These are phyloP conservation scores for Hypsibius dujardini DNA, from an alignment of 1,140 invertebrate genomes.

Conservation along the genomic window DNA sequence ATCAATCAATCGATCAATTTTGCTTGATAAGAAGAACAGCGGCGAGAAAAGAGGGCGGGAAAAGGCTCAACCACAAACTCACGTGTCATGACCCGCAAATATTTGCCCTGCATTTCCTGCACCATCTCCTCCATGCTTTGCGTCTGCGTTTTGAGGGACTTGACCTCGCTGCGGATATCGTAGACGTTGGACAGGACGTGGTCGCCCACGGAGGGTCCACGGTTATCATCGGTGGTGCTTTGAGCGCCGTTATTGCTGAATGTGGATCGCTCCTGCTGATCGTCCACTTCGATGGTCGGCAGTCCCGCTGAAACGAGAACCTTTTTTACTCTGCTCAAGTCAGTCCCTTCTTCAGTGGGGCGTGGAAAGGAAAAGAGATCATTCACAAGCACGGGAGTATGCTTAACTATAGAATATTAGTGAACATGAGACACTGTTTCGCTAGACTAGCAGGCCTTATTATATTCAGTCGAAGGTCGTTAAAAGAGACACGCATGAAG, in stretches of 20 bases:
- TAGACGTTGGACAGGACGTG: background rate
- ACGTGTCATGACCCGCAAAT: conserved; percentile 12
- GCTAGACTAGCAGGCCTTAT: no score
- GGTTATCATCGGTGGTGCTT: background rate
- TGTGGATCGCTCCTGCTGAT: background rate
- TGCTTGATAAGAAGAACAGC: no score
- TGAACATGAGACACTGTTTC: no score
- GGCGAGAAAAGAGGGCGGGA: no score
- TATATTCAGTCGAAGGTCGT: no score
- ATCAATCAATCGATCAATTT: no score
- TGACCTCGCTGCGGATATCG: background rate
- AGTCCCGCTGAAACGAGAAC: background rate
- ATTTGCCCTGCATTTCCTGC: conserved; percentile 16
- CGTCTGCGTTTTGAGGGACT: background rate
- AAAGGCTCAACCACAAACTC: background rate
- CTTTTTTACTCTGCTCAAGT: background rate
- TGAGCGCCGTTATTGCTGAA: background rate
- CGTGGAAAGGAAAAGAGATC: background rate
- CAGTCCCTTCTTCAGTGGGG: background rate
- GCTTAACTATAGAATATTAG: no score
- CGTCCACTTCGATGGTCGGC: background rate
- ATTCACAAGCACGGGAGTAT: no score
- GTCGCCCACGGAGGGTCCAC: background rate
- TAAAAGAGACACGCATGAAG: no score
- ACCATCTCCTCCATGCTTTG: conserved; percentile 16